Conservation (phyloP, 1,140 invertebrate genomes). For the Drosophila pruinosa region DNA sequence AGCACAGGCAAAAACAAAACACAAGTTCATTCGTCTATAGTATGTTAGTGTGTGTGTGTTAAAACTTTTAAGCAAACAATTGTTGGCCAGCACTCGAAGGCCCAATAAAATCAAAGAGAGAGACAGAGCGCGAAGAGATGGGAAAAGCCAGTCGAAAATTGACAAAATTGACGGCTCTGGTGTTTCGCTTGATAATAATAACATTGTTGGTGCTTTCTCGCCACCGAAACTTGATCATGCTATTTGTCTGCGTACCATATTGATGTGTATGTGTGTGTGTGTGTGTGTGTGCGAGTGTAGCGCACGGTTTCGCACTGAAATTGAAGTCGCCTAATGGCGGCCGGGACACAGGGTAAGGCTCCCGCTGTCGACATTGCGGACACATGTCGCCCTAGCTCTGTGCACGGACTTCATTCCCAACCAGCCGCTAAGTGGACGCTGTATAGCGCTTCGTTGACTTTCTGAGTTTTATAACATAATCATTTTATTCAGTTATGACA, state of each 20-base stretch:
- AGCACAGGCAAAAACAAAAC: slow-evolving; percentile 12
- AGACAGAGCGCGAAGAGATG: neutral
- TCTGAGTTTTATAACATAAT: slow-evolving; percentile 61
- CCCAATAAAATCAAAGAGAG: slow-evolving; percentile 68
- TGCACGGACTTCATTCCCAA: slow-evolving; percentile 35
- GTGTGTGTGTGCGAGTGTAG: too few species aligned
- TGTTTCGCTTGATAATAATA: slow-evolving; percentile 14
- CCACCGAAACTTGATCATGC: slow-evolving; percentile 15
- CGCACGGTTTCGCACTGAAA: slow-evolving; percentile 3
- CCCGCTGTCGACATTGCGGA: neutral
- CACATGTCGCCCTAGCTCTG: slow-evolving; percentile 23
- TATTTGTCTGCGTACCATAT: slow-evolving; percentile 1
- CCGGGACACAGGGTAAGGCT: neutral
- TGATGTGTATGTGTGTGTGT: neutral
- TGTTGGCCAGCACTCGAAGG: slow-evolving; percentile 39
- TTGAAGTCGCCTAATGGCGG: neutral
- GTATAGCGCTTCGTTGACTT: neutral
- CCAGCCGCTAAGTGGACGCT: neutral
- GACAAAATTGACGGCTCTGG: slow-evolving; percentile 39
- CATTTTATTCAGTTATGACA: slow-evolving; percentile 46
- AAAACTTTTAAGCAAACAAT: slow-evolving; percentile 78
- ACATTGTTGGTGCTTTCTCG: slow-evolving; percentile 9
- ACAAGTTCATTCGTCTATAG: slow-evolving; percentile 39
- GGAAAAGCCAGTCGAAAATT: slow-evolving; percentile 14
- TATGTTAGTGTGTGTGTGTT: slow-evolving; percentile 34